Evolutionary conservation across 1,140 invertebrate genomes (phyloP), one percentile per base, ranked within the genome.

Genomic region (Metaphire vulgaris): DNA sequence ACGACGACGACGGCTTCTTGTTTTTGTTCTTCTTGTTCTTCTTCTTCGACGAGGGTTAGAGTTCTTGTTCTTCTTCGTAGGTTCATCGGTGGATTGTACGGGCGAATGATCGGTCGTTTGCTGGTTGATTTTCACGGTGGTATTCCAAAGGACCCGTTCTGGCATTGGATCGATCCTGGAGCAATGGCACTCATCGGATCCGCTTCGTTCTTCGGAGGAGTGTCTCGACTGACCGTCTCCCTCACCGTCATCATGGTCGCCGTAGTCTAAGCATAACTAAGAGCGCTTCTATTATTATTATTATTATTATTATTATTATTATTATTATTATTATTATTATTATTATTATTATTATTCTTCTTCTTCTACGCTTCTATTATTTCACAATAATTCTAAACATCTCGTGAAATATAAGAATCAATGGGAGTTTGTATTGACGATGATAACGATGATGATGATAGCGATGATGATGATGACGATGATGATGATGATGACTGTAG

Each of bases 81-180:
- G 12, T 75, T 78, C 33, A 78, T 78, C 76, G 83, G 83, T 71
- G 83, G 83, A 14, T 69, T 84, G 26, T 81, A 81, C 74, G 83
- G 83, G 28, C 69, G 83, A 31, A 68, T 83, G 14, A 70, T 83
- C 21, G 83, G 83, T 29, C 74, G 78, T 26, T 1, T 81, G 0
- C 74, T 80, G 28, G 77, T 80, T 33, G 79, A 80, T 34, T 16
- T 75, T 1, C 80, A 81, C 78, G 81, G 79, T 72, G 80, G 78
- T 12, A 76, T 81, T 29, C 80, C 79, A 28, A 77, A 64, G 34
- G 68, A 77, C 30, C 69, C 72, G 26, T 79, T 79, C 73, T 83
- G 81, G 75, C 76, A 78, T 56, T 84, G 83, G 83, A 79, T 84
- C 74, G 83, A 84, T 76, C 83, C 83, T 29, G 82, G 82, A 15